Percentiles rank a stretch among this genome's conserved stretches.
These are phyloP conservation scores for Pteropus alecto DNA, from an alignment of 2,113 vertebrate species.

Conservation along the genomic window DNA sequence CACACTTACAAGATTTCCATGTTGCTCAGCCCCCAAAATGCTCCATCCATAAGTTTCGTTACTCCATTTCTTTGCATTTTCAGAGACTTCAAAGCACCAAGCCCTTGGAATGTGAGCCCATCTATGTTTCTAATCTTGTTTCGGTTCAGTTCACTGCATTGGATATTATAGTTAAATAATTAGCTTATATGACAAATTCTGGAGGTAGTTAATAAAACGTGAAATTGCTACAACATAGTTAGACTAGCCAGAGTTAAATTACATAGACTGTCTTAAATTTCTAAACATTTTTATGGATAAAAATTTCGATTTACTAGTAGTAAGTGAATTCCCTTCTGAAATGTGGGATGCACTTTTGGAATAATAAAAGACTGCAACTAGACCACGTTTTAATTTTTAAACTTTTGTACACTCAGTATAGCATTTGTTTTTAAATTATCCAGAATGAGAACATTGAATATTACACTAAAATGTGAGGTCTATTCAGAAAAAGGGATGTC, in stretches of 20 bases:
- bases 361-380: neutral
- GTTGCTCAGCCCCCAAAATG: constrained; percentile 96
- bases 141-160: constrained; percentile 91
- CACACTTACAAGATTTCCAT: constrained; percentile 95
- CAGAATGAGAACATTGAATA: neutral
- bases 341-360: neutral
- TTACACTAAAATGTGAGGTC: neutral
- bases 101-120: constrained; percentile 94
- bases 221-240: neutral
- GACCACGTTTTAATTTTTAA: neutral
- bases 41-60: constrained; percentile 94
- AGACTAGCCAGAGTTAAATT: neutral
- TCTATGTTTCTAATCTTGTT: constrained; percentile 94
- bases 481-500: neutral
- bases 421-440: neutral
- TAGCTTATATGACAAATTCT: constrained; percentile 31
- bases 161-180: constrained; percentile 57
- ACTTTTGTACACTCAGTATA: neutral
- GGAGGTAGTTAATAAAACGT: constrained; percentile 4
- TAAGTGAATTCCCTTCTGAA: neutral
- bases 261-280: neutral
- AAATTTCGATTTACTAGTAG: neutral
- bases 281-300: constrained; percentile 20
- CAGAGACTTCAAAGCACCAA: constrained; percentile 91
- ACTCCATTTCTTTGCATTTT: constrained; percentile 94